Conservation (phyloP, 1,140 invertebrate species). For the Anoplolepis gracilipes region DNA sequence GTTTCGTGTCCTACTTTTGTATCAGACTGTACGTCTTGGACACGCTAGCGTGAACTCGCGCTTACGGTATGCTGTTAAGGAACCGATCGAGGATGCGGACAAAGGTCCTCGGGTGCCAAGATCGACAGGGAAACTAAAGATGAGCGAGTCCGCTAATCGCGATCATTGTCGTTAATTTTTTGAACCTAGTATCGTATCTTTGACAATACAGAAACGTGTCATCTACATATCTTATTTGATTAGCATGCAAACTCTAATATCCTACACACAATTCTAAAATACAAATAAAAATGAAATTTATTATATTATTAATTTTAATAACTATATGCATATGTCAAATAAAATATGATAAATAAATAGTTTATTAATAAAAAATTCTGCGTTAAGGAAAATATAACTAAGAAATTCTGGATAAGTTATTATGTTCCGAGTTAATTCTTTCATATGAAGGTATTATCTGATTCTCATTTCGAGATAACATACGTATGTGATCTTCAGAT, state of each 20-base stretch:
- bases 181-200: not conserved
- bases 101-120: not conserved
- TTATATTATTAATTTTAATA: not conserved
- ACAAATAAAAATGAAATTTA: not conserved
- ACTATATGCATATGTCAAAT: too few species aligned
- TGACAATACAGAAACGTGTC: not conserved
- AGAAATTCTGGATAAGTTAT: not conserved
- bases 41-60: constrained; percentile 69
- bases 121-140: constrained; percentile 23
- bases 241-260: not conserved
- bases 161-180: not conserved
- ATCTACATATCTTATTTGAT: not conserved
- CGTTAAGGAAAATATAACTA: not conserved
- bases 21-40: constrained; percentile 73
- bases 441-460: not conserved
- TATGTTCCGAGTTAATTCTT: not conserved
- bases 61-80: constrained; percentile 42
- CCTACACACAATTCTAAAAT: not conserved
- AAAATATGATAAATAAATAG: not conserved
- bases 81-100: constrained; percentile 30
- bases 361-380: not conserved
- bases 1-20: constrained; percentile 84
- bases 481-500: not conserved
- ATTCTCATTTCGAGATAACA: constrained; percentile 24
- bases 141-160: not conserved